Evolutionary conservation across 1,140 invertebrate genomes (phyloP).

Genomic region (Drosophila mojavensis): DNA sequence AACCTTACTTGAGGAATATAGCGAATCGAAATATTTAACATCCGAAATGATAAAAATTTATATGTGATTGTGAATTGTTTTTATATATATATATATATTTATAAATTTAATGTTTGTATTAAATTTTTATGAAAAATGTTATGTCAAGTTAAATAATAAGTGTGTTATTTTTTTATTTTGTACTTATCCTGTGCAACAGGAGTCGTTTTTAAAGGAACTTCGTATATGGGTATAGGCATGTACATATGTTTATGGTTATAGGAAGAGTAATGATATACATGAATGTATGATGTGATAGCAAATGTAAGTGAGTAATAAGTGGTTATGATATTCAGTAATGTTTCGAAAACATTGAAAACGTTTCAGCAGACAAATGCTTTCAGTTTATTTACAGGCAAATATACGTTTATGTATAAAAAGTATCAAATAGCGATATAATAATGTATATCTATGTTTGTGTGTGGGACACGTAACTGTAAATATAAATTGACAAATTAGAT

Average conservation of each 20-base stretch:
- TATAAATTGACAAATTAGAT: background rate
- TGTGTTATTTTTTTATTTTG: slow-evolving; percentile 18
- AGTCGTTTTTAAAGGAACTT: slow-evolving; percentile 32
- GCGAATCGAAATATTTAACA: slow-evolving; percentile 81
- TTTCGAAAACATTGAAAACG: slow-evolving; percentile 4
- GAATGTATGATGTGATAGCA: background rate
- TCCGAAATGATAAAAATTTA: slow-evolving; percentile 79
- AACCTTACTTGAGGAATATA: slow-evolving; percentile 74
- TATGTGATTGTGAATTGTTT: slow-evolving; percentile 82
- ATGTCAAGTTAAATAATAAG: slow-evolving; percentile 71
- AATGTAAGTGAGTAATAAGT: background rate
- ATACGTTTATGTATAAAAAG: slow-evolving; percentile 31
- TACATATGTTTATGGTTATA: background rate
- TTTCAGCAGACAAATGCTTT: slow-evolving; percentile 37
- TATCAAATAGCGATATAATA: slow-evolving; percentile 28
- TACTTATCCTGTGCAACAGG: background rate
- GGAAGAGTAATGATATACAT: slow-evolving; percentile 9
- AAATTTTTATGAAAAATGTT: slow-evolving; percentile 82
- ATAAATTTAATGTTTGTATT: slow-evolving; percentile 82
- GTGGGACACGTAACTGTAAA: background rate
- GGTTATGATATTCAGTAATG: background rate
- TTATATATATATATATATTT: slow-evolving; percentile 77
- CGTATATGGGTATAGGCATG: slow-evolving; percentile 10
- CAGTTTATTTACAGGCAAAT: slow-evolving; percentile 43
- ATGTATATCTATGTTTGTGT: slow-evolving; percentile 9